A percentile compares a stretch with the other conserved stretches of the same genome.
phyloP scores from a whole-genome alignment of 2,113 vertebrate species.

The Leptosomus discolor region DNA sequence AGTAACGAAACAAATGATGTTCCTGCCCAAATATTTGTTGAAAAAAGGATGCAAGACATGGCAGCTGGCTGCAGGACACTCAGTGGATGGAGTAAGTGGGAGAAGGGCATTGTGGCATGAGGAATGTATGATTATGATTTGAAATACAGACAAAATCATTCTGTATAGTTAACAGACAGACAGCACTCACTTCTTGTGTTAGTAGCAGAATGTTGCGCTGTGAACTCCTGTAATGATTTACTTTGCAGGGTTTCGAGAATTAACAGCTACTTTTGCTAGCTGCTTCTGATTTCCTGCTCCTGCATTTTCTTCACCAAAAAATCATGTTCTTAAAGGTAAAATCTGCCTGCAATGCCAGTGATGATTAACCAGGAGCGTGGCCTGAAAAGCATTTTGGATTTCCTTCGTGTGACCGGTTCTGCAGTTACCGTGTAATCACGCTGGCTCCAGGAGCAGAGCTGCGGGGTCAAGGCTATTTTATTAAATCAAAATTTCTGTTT shows the following conservation, averaged over 20 bases:
- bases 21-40: neutral
- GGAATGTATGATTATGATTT: neutral
- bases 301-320: neutral
- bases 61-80: neutral
- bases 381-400: neutral
- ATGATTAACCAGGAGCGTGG: neutral
- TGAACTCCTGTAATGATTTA: neutral
- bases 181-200: neutral
- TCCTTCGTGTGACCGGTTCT: neutral
- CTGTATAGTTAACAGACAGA: neutral
- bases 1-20: neutral
- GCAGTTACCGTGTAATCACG: neutral
- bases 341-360: neutral
- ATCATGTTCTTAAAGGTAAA: neutral
- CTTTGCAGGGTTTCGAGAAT: neutral
- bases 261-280: neutral
- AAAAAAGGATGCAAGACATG: neutral
- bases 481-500: neutral
- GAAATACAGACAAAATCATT: neutral
- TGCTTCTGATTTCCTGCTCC: no score
- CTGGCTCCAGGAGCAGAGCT: neutral
- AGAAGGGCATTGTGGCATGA: neutral
- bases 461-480: neutral
- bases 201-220: neutral
- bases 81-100: neutral